Base-by-base conservation (phyloP, 23 tunicate genomes). In the Phallusia fumigata region DNA sequence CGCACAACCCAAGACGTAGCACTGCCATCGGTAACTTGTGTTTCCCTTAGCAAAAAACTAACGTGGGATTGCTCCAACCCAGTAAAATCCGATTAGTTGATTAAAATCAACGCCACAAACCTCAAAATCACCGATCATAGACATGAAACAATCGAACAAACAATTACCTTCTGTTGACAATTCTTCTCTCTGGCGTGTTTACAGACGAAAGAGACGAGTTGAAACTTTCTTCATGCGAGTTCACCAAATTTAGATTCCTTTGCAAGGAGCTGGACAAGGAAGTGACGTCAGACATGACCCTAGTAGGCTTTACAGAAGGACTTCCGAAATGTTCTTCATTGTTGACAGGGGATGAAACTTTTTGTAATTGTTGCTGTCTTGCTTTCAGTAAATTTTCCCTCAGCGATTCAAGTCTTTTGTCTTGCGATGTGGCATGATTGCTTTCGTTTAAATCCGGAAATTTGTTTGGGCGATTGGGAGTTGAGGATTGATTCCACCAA, bases 311-410 rank as follows among this genome's bases (percentile, higher is more conserved):
- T 24, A 21, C 69, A 6, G 26, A 21, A 58, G 69, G 69, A 58
- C 69, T 58, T 22, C 26, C 69, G 13, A 58, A 58, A 58, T 58
- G 69, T 3, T 13, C 15, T 24, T 58, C 69, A 3, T 22, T 21
- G 13, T 58, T 21, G 13, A 16, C 3, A 6, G 28, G 26, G 15
- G 69, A 58, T 1, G 69, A 21, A 13, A 58, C 69, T 58, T 58
- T 58, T 58, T 58, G 69, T 24, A 58, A 33, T 19, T 74, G 78
- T 30, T 28, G n/a, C 19, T 74, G 40, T 34, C 78, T 74, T 30
- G 35, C 78, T 74, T 74, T 74, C 19, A 74, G 22, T 30, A 74
- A 19, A 12, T 33, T 74, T 74, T 19, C 78, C 5, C 78, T 24
- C 33, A 74, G 16, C 13, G 45, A 74, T 33, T 33, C 40, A 33